These are phyloP conservation scores for Bombus huntii DNA, from an alignment of 1,140 invertebrate species.

Conservation along the genomic window DNA sequence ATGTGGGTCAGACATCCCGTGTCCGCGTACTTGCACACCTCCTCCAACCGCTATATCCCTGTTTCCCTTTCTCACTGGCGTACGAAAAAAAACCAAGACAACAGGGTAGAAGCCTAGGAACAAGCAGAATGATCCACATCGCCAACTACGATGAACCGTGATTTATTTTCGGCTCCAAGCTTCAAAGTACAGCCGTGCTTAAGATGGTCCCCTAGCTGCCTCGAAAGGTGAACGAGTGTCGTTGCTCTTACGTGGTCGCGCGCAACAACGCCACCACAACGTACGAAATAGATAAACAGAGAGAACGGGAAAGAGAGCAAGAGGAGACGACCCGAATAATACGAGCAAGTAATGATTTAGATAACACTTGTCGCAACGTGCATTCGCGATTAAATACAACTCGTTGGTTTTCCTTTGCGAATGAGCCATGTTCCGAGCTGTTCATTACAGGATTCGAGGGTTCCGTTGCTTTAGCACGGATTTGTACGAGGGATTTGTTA, in stretches of 20 bases:
- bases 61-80: conserved; percentile 28
- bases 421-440: background rate
- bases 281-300: background rate
- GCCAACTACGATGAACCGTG: conserved; percentile 56
- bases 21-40: conserved; percentile 22
- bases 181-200: conserved; percentile 47
- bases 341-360: conserved; percentile 15
- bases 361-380: conserved; percentile 13
- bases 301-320: background rate
- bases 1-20: conserved; percentile 71
- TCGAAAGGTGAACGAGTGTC: conserved; percentile 52
- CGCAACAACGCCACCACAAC: background rate
- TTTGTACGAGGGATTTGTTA: background rate
- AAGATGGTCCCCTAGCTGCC: conserved; percentile 20
- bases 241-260: conserved; percentile 22
- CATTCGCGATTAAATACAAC: conserved; percentile 23
- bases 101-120: conserved; percentile 10
- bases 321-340: background rate
- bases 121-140: conserved; percentile 47
- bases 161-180: conserved; percentile 74
- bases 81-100: conserved; percentile 34
- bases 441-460: too few species aligned
- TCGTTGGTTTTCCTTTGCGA: background rate
- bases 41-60: background rate
- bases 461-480: background rate